Conservation (phyloP, 1,140 invertebrate species). For the Drosophila baimaii region DNA sequence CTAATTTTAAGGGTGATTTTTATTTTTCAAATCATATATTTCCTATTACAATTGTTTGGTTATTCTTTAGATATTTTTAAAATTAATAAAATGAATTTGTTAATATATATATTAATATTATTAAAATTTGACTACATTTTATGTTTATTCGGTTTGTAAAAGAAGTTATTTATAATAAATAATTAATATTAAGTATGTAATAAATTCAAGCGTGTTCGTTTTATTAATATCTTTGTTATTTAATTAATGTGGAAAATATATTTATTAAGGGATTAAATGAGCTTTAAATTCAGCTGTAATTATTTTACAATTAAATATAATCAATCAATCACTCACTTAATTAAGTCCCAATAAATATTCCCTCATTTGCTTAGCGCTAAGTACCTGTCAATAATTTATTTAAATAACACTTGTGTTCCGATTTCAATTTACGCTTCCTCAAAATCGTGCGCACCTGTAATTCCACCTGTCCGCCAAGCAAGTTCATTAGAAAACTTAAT, state of each 20-base stretch:
- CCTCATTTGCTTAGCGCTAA: background rate
- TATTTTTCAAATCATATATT: no score
- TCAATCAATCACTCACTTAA: no score
- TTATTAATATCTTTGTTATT: background rate
- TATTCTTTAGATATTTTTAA: no score
- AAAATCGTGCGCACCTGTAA: constrained; percentile 38
- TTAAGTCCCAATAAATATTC: constrained; percentile 1
- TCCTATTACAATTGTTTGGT: no score
- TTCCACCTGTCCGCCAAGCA: constrained; percentile 17
- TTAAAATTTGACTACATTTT: no score
- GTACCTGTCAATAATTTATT: constrained; percentile 3
- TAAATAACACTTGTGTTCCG: constrained; percentile 6
- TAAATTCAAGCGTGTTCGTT: no score
- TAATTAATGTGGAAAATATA: background rate
- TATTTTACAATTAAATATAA: background rate
- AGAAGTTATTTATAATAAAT: no score
- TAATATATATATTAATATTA: no score
- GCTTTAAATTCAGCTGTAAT: background rate
- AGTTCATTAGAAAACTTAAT: constrained; percentile 46
- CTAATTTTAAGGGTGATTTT: no score
- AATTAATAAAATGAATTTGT: no score
- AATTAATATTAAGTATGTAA: no score
- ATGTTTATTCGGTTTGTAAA: no score
- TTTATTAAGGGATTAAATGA: background rate
- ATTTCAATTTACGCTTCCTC: constrained; percentile 21